Evolutionary conservation across 1,140 invertebrate genomes (phyloP).

Genomic region (Bombus haemorrhoidalis): DNA sequence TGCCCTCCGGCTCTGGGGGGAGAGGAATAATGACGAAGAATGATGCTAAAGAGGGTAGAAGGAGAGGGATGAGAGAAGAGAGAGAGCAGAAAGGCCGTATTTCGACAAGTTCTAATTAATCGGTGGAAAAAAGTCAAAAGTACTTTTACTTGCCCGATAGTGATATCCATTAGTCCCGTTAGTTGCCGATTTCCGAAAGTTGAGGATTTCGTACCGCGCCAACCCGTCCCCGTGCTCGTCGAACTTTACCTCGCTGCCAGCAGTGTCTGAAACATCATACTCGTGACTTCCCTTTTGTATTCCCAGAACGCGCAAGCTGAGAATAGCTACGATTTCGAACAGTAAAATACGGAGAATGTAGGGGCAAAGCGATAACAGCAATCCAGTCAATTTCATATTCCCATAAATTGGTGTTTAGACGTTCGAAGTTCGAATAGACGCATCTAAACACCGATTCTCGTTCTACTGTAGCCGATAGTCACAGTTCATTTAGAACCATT

Average conservation of each 20-base stretch:
- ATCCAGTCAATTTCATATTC: neutral
- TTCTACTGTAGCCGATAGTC: no score
- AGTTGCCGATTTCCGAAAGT: conserved; percentile 83
- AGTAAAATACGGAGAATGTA: no score
- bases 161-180: conserved; percentile 83
- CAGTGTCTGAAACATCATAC: conserved; percentile 83
- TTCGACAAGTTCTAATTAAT: conserved; percentile 51
- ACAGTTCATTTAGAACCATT: no score
- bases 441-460: no score
- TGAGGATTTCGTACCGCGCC: conserved; percentile 86
- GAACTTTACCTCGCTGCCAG: conserved; percentile 86
- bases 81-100: neutral
- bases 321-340: neutral
- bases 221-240: conserved; percentile 87
- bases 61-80: no score
- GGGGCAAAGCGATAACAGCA: neutral
- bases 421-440: neutral
- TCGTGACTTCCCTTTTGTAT: neutral
- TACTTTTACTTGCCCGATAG: conserved; percentile 83
- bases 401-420: neutral
- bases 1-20: neutral
- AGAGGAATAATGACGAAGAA: neutral
- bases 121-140: conserved; percentile 28
- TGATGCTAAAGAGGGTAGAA: neutral
- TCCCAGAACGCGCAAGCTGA: no score